Evolutionary conservation across 2,888 invertebrate genomes (phyloP), one percentile per base, ranked within the genome.

Genomic region (Patella caerulea): DNA sequence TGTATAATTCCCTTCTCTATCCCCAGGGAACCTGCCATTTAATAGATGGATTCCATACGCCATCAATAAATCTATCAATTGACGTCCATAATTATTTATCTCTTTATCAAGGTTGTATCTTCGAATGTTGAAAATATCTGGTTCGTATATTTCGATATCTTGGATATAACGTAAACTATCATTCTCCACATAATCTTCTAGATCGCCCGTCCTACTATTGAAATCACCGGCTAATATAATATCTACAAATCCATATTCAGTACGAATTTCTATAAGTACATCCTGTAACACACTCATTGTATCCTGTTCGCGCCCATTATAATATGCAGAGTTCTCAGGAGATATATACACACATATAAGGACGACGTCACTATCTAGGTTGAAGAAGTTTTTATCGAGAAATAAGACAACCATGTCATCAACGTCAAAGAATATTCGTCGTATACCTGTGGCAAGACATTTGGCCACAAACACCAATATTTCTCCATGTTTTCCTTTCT

Each of bases 231-330:
- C 9, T 5, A 45, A 45, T 19, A 65, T 65, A 17, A 65, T 65
- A 65, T 65, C 65, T 19, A 15, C 65, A 15, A 19, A 19, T 65
- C 65, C 65, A 65, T 65, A 65, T 1, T 65, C 15, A 19, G 65
- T 65, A 65, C 19, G n/a, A 65, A 65, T 65, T 65, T 65, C n/a
- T 65, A 65, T 9, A 65, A 65, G 65, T 65, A 65, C n/a, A 19
- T 65, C 19, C 12, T 65, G 9, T 15, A 65, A 19, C n/a, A 19
- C 19, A 65, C 19, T 19, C 65, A 65, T 9, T 65, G 65, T 65
- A 15, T 65, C 19, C 11, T n/a, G n/a, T n/a, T 65, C 19, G 9
- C 65, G 65, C 9, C 45, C 45, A 45, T 45, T 45, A 45, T 45
- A 45, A 45, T 45, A 45, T 45, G 3, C 45, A 19, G n/a, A n/a